These are phyloP conservation scores for Escarpia spicata DNA, from an alignment of 2,888 invertebrate genomes.

Conservation along the genomic window DNA sequence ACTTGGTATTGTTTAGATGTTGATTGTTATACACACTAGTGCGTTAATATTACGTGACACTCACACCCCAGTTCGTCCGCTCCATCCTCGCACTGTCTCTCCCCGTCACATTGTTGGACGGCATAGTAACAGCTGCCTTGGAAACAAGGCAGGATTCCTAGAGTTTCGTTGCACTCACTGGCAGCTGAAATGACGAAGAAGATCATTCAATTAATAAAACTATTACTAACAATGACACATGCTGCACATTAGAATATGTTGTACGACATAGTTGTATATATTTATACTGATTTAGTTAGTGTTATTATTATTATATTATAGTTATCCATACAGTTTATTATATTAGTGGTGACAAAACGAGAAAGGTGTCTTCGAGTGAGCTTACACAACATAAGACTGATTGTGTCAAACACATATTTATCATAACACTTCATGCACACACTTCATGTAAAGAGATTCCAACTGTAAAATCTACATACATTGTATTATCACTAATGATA, in stretches of 20 bases:
- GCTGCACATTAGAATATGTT: too few relatives aligned
- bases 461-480: not conserved
- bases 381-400: not conserved
- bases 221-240: not conserved
- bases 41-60: conserved; percentile 21
- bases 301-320: too few relatives aligned
- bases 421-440: too few relatives aligned
- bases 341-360: too few relatives aligned
- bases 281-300: not conserved
- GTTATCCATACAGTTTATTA: too few relatives aligned
- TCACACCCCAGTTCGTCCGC: conserved; percentile 60
- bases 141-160: conserved; percentile 82
- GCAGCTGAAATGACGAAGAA: conserved; percentile 23
- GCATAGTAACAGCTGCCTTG: conserved; percentile 78
- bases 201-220: not conserved
- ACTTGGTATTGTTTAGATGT: not conserved
- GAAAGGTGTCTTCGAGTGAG: not conserved
- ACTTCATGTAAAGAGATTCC: too few relatives aligned
- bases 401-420: not conserved
- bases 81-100: conserved; percentile 74
- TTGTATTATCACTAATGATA: not conserved
- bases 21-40: not conserved
- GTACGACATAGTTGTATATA: not conserved
- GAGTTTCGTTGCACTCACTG: conserved; percentile 42
- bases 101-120: conserved; percentile 81